phyloP scores from a whole-genome alignment of 2,113 vertebrate species.

The Dicrurus megarhynchus region DNA sequence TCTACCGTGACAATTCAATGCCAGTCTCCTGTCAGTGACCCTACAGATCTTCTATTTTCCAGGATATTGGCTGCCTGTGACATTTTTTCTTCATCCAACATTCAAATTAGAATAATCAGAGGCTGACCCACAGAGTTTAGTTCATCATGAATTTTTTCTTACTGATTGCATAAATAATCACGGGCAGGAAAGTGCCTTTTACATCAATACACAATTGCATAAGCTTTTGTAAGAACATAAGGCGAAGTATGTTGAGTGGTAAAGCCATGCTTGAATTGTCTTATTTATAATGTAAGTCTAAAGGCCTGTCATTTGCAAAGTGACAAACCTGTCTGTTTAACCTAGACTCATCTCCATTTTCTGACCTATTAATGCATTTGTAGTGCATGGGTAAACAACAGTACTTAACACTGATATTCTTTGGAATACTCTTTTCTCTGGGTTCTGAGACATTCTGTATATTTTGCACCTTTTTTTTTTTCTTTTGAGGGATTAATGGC shows the following conservation, averaged over 20 bases:
- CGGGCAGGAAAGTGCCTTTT: background rate
- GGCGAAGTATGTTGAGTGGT: background rate
- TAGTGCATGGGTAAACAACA: background rate
- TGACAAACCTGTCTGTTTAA: conserved; percentile 19
- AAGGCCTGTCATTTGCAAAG: conserved; percentile 26
- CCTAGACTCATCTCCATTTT: conserved; percentile 8
- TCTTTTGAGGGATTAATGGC: background rate
- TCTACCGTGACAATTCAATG: background rate
- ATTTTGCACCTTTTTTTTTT: background rate
- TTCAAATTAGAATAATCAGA: conserved; percentile 55
- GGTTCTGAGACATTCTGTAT: background rate
- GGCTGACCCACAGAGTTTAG: conserved; percentile 7
- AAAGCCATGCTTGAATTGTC: conserved; percentile 27
- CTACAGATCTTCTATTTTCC: background rate
- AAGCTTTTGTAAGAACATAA: conserved; percentile 16
- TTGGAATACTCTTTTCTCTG: background rate
- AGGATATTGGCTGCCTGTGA: conserved; percentile 7
- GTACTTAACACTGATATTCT: background rate
- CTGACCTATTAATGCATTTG: conserved; percentile 1
- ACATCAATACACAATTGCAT: conserved; percentile 19
- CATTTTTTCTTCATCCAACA: conserved; percentile 29
- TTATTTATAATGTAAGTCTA: conserved; percentile 3
- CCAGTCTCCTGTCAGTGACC: background rate
- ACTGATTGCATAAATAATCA: conserved; percentile 64
- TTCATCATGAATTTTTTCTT: conserved; percentile 27